Percentiles rank a stretch among this genome's conserved stretches.
Evolutionary conservation across 2,797 vertebrate species (phyloP).

Genomic region (Ptychobarbus kaznakovi): DNA sequence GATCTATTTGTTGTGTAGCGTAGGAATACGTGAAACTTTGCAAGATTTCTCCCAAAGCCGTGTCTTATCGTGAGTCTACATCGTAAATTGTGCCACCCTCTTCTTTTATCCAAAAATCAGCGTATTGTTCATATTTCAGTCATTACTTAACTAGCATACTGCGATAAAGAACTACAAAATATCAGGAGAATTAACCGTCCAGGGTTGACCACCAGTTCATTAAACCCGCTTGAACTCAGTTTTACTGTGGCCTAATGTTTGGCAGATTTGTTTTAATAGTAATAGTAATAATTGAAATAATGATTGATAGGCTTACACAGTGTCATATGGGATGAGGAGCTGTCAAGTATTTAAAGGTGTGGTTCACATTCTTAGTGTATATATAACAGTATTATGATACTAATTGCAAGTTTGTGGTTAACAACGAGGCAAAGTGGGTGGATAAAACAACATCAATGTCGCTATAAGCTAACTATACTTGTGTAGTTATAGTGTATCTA

Average conservation of each 20-base stretch:
- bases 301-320: conserved; percentile 22
- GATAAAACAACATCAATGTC: background rate
- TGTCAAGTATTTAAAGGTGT: conserved; percentile 27
- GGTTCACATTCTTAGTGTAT: conserved; percentile 35
- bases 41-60: conserved; percentile 41
- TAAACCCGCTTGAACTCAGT: conserved; percentile 24
- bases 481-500: background rate
- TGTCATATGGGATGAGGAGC: conserved; percentile 1
- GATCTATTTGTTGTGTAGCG: conserved; percentile 49
- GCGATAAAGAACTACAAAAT: conserved; percentile 28
- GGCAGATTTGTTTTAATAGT: background rate
- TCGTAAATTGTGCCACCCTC: conserved; percentile 41
- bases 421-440: background rate
- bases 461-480: background rate
- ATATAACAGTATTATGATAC: conserved; percentile 21
- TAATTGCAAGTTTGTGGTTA: no score
- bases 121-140: conserved; percentile 49
- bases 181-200: background rate
- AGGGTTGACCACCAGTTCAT: conserved; percentile 26
- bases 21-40: conserved; percentile 56
- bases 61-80: conserved; percentile 39
- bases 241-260: conserved; percentile 5
- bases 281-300: conserved; percentile 5
- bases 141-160: conserved; percentile 12
- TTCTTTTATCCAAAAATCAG: conserved; percentile 27